These are phyloP conservation scores for Smutsia gigantea DNA, from an alignment of 2,797 vertebrate species.

Conservation along the genomic window DNA sequence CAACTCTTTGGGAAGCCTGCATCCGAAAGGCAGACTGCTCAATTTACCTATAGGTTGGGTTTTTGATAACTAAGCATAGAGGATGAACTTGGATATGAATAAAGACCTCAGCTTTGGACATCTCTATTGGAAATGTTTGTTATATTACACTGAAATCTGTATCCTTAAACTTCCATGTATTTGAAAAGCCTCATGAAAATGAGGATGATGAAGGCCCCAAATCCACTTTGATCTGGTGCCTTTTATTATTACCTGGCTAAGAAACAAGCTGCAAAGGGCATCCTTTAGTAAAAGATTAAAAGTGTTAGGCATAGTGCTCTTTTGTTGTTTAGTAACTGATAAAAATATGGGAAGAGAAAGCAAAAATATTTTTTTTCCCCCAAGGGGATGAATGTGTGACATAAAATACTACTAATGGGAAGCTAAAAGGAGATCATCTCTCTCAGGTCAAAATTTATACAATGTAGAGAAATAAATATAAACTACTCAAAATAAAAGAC, in stretches of 20 bases:
- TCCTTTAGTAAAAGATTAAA: constrained; percentile 27
- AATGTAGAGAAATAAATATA: constrained; percentile 15
- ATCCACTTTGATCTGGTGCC: constrained; percentile 6
- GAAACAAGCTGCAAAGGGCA: constrained; percentile 37
- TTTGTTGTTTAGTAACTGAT: neutral
- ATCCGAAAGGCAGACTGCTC: neutral
- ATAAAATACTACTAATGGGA: constrained; percentile 11
- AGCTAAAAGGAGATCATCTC: neutral
- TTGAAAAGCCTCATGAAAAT: constrained; percentile 58
- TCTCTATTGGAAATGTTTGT: constrained; percentile 19
- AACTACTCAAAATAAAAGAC: constrained; percentile 50
- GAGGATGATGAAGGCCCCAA: constrained; percentile 7
- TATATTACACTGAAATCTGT: constrained; percentile 27
- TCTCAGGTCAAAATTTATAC: constrained; percentile 43
- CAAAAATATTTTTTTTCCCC: constrained; percentile 9
- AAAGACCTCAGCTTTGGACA: neutral
- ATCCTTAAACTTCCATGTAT: constrained; percentile 16
- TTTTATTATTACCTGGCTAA: constrained; percentile 50
- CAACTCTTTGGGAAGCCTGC: constrained; percentile 26
- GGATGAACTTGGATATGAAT: neutral
- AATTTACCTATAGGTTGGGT: neutral
- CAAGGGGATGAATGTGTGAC: neutral
- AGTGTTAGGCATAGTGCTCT: neutral
- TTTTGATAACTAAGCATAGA: constrained; percentile 41
- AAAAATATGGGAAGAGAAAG: constrained; percentile 36